phyloP scores from a whole-genome alignment of 2,797 vertebrate species.

The Pterois miles region DNA sequence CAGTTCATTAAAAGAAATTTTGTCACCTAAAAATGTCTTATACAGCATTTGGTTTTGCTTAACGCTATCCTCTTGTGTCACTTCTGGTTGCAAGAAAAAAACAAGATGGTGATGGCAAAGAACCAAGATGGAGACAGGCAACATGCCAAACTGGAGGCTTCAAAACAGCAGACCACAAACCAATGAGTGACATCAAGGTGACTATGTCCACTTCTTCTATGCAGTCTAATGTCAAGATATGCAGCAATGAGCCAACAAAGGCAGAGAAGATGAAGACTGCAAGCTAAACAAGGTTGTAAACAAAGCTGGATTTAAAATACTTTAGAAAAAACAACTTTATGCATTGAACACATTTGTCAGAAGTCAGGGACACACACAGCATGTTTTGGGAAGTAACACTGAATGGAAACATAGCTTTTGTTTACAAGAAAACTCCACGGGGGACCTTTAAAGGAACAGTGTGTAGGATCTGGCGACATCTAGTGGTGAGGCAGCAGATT shows the following conservation, averaged over 20 bases:
- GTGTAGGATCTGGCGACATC: no score
- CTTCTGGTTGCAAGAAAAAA: no score
- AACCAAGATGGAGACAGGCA: fast-evolving
- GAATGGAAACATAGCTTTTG: not conserved
- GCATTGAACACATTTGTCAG: not conserved
- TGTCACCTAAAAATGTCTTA: no score
- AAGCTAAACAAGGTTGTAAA: not conserved
- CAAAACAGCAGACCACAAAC: no score
- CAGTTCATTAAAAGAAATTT: no score
- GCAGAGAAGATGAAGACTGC: not conserved
- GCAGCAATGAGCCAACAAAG: not conserved
- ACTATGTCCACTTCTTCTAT: no score
- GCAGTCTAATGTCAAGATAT: not conserved
- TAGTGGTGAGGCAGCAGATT: no score
- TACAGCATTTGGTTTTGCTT: no score
- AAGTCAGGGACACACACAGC: not conserved
- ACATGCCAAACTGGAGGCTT: fast-evolving
- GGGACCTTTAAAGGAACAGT: no score
- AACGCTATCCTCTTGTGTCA: no score
- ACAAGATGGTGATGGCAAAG: fast-evolving
- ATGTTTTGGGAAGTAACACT: not conserved
- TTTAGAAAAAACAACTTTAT: not conserved
- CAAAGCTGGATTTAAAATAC: not conserved
- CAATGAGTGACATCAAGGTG: no score
- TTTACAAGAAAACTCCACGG: not conserved